Conservation (phyloP, 2,888 invertebrate species). For the Heteromyza rotundicornis region DNA sequence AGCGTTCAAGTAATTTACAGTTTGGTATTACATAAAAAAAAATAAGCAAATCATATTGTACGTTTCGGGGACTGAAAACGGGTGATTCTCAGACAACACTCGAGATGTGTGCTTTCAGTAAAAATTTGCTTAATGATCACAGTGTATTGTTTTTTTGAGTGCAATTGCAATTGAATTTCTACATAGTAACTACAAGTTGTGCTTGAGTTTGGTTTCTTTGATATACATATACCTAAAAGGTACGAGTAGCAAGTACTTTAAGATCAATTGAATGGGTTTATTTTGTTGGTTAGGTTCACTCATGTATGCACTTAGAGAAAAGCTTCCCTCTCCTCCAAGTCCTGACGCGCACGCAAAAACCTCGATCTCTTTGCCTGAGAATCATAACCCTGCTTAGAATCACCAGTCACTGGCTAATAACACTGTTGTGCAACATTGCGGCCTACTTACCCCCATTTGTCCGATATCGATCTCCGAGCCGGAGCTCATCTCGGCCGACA, state of each 20-base stretch:
- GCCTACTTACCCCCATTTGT: constrained; percentile 29
- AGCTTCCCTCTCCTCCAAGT: constrained; percentile 33
- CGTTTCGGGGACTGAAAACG: constrained; percentile 4
- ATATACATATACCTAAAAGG: too few relatives aligned
- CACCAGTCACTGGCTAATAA: constrained; percentile 7
- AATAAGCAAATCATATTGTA: constrained; percentile 1
- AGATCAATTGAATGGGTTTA: too few relatives aligned
- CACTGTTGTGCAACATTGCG: not conserved
- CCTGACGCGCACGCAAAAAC: constrained; percentile 27
- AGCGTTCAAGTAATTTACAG: constrained; percentile 2
- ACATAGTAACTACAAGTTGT: too few relatives aligned
- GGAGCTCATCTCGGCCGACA: constrained; percentile 79
- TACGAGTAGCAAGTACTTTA: too few relatives aligned
- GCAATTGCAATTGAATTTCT: not conserved
- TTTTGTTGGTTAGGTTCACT: too few relatives aligned
- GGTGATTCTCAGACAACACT: constrained; percentile 35
- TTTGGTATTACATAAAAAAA: not conserved
- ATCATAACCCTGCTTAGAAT: constrained; percentile 28
- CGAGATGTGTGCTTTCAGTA: constrained; percentile 5
- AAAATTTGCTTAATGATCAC: not conserved
- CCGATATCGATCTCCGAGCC: constrained; percentile 72
- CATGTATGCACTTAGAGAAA: constrained; percentile 27
- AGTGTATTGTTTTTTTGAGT: not conserved
- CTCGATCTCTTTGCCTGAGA: constrained; percentile 36
- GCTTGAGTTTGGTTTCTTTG: too few relatives aligned